phyloP scores from a whole-genome alignment of 2,113 vertebrate genomes.

The Aix galericulata region DNA sequence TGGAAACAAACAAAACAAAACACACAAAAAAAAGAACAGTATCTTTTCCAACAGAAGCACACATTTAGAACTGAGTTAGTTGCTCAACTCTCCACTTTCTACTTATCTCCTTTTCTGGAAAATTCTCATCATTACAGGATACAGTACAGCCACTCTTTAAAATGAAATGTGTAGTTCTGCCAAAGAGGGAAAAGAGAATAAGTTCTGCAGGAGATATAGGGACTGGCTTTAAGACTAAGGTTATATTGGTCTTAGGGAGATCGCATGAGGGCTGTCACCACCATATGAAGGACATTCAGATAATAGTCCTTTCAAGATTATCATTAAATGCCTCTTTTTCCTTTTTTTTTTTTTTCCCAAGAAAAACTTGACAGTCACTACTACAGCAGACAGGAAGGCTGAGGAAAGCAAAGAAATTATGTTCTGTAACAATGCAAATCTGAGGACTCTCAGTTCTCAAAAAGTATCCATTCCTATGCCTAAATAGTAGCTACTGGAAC shows the following conservation, averaged over 20 bases:
- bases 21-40: background rate
- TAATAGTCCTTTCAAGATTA: background rate
- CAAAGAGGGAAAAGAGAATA: background rate
- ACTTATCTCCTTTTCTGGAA: background rate
- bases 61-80: background rate
- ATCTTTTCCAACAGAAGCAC: background rate
- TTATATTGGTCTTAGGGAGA: background rate
- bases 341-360: background rate
- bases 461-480: background rate
- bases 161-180: background rate
- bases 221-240: background rate
- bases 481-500: background rate
- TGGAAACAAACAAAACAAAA: background rate
- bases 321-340: background rate
- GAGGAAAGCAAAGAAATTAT: background rate
- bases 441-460: background rate
- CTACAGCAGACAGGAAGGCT: background rate
- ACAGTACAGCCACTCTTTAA: background rate
- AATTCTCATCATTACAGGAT: background rate
- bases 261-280: background rate
- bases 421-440: background rate
- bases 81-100: background rate
- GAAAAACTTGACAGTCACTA: background rate
- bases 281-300: accelerated
- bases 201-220: background rate